Evolutionary conservation across 2,113 vertebrate genomes (phyloP).

Genomic region (Austrofundulus limnaeus): DNA sequence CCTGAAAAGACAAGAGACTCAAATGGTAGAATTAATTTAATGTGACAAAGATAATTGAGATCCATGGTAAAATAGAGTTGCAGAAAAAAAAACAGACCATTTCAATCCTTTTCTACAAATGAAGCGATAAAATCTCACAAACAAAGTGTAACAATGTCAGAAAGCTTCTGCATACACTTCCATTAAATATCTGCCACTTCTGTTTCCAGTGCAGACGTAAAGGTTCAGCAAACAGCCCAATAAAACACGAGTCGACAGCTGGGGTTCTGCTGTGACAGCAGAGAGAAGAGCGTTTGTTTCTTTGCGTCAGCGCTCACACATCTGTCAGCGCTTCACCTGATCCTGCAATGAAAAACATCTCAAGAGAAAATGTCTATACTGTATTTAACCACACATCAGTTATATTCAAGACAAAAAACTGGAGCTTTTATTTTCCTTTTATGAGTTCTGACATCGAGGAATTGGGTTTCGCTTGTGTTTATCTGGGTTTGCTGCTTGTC

Average conservation of each 20-base stretch:
- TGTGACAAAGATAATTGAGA: no score
- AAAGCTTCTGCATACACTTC: not conserved
- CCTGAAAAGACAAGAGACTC: no score
- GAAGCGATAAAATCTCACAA: not conserved
- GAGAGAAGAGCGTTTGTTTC: no score
- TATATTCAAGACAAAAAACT: constrained; percentile 27
- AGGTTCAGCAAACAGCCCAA: not conserved
- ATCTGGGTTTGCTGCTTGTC: not conserved
- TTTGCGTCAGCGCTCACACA: constrained; percentile 25
- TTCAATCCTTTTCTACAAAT: no score
- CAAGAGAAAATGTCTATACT: constrained; percentile 34
- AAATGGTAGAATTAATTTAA: no score
- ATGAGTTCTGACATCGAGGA: constrained; percentile 3
- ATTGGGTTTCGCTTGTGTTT: constrained; percentile 1
- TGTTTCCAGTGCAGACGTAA: not conserved
- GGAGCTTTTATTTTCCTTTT: not conserved
- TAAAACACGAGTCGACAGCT: no score
- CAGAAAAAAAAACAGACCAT: no score
- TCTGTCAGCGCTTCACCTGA: constrained; percentile 44
- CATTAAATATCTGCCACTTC: not conserved
- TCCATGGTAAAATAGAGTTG: no score
- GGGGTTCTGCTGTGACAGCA: no score
- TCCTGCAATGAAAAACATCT: constrained; percentile 30
- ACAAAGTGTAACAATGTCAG: not conserved
- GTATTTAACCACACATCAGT: constrained; percentile 32